phyloP scores from a whole-genome alignment of 2,797 vertebrate species.

The Adelosebastes latens region DNA sequence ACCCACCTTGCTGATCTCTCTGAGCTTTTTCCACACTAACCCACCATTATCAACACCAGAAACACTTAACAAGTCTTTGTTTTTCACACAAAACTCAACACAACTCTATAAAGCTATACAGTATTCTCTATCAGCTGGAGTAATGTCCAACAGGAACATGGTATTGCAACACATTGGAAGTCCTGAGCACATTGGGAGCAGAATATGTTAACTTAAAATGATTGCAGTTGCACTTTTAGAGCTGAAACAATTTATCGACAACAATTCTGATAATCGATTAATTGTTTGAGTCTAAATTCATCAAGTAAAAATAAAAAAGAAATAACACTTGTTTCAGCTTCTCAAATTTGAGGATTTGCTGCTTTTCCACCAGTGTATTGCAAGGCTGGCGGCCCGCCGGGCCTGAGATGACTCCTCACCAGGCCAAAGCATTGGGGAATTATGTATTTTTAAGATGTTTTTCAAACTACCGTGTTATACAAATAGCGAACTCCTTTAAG shows the following conservation, averaged over 20 bases:
- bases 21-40: slow-evolving; percentile 27
- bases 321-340: neutral
- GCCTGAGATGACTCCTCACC: too few relatives aligned
- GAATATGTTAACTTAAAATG: neutral
- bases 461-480: too few relatives aligned
- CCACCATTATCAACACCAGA: slow-evolving; percentile 38
- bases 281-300: neutral
- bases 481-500: too few relatives aligned
- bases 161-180: neutral
- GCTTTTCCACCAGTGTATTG: neutral
- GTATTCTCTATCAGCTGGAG: slow-evolving; percentile 16
- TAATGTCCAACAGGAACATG: neutral
- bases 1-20: slow-evolving; percentile 53
- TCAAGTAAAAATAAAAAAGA: neutral
- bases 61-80: slow-evolving; percentile 6
- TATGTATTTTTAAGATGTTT: too few relatives aligned
- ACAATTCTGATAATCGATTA: neutral
- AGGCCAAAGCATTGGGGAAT: too few relatives aligned
- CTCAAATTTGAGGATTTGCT: neutral
- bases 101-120: neutral
- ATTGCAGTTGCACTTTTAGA: neutral
- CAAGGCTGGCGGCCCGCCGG: too few relatives aligned
- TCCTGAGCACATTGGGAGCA: neutral
- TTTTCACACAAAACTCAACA: slow-evolving; percentile 9
- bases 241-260: neutral